phyloP scores from a whole-genome alignment of 2,113 vertebrate genomes.

The Xiphophorus couchianus region DNA sequence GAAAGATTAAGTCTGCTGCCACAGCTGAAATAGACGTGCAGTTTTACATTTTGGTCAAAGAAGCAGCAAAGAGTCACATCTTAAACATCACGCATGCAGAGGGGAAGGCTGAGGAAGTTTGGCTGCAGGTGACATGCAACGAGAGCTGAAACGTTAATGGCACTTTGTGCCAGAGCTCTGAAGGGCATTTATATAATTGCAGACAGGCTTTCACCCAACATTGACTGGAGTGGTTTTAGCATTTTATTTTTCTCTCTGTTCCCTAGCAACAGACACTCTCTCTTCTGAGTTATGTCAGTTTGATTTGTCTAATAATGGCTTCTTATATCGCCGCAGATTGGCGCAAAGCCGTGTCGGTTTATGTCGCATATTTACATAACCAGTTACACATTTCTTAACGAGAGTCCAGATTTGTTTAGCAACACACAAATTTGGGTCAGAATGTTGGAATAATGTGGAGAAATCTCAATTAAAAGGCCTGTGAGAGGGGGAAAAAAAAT shows the following conservation, averaged over 20 bases:
- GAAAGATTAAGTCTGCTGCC: background rate
- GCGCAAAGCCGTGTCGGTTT: background rate
- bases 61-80: background rate
- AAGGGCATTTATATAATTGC: slow-evolving; percentile 81
- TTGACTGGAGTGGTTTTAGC: slow-evolving; percentile 78
- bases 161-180: slow-evolving; percentile 65
- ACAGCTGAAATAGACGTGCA: background rate
- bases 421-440: background rate
- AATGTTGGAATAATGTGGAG: background rate
- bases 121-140: slow-evolving; percentile 53
- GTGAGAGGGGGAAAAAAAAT: background rate
- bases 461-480: background rate
- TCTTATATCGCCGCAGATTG: slow-evolving; percentile 48
- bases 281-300: slow-evolving; percentile 73
- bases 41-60: background rate
- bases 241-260: slow-evolving; percentile 80
- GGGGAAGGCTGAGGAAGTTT: slow-evolving; percentile 15
- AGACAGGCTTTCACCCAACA: slow-evolving; percentile 76
- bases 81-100: background rate
- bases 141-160: slow-evolving; percentile 65
- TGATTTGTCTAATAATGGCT: slow-evolving; percentile 66
- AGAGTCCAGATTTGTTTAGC: background rate
- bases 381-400: background rate
- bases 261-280: slow-evolving; percentile 81
- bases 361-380: slow-evolving; percentile 17